A percentile compares a stretch with the other conserved stretches of the same genome.
These are phyloP conservation scores for Pegea sp. DNA, from an alignment of 23 tunicate species.

Conservation along the genomic window DNA sequence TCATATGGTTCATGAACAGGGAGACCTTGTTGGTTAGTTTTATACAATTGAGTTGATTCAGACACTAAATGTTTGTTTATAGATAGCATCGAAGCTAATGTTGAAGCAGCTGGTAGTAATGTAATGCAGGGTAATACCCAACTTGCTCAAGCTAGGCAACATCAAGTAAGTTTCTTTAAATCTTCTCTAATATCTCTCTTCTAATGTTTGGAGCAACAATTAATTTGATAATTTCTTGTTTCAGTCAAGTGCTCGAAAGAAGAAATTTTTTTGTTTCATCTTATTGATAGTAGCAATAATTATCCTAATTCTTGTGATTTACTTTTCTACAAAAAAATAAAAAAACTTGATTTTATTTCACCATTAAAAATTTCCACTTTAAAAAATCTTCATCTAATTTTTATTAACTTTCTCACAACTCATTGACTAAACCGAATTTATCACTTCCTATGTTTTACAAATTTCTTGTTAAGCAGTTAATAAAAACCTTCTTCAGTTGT, in stretches of 20 bases:
- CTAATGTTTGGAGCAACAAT: too few species aligned
- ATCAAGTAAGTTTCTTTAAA: slow-evolving; percentile 33
- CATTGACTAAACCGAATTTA: too few species aligned
- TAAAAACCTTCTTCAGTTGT: too few species aligned
- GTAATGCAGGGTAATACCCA: slow-evolving; percentile 54
- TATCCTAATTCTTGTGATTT: slow-evolving; percentile 39
- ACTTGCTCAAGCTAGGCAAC: slow-evolving; percentile 33
- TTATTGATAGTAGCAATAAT: slow-evolving; percentile 23
- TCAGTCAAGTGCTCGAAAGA: slow-evolving; percentile 84
- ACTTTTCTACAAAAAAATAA: slow-evolving; percentile 16
- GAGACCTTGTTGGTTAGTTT: slow-evolving; percentile 89
- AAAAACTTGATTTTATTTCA: too few species aligned
- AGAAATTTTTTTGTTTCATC: slow-evolving; percentile 72
- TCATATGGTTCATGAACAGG: slow-evolving; percentile 96
- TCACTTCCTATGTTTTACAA: too few species aligned
- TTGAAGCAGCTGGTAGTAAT: slow-evolving; percentile 21
- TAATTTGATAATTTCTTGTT: slow-evolving; percentile 1
- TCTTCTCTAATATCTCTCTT: too few species aligned
- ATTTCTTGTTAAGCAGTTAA: too few species aligned
- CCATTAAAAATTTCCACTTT: too few species aligned
- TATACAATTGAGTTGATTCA: neutral
- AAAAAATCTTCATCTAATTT: too few species aligned
- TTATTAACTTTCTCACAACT: too few species aligned
- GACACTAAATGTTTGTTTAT: neutral
- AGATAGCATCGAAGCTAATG: slow-evolving; percentile 93